phyloP scores from a whole-genome alignment of 2,113 vertebrate genomes.

The Chascanopsetta lugubris region DNA sequence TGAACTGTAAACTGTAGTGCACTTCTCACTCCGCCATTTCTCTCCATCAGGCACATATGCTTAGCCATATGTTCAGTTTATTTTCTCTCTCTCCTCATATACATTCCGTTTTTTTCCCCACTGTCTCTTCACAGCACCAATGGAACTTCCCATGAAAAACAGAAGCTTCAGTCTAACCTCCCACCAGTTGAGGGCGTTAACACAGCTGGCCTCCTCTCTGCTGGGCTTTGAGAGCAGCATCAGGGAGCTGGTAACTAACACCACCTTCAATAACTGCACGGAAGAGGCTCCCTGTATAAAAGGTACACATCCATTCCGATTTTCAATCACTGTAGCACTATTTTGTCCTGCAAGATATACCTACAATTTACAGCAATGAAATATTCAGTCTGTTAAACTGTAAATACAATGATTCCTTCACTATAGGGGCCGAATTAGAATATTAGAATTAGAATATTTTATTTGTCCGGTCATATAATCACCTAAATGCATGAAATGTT shows the following conservation, averaged over 20 bases:
- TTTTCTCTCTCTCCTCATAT: conserved; percentile 23
- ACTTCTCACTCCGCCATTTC: conserved; percentile 19
- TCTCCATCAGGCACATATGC: conserved; percentile 33
- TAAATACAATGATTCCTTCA: no score
- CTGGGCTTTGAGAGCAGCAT: conserved; percentile 86
- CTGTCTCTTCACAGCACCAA: conserved; percentile 74
- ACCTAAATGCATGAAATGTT: no score
- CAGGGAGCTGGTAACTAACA: conserved; percentile 82
- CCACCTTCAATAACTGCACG: conserved; percentile 78
- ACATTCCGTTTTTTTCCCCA: neutral
- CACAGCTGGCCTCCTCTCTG: conserved; percentile 83
- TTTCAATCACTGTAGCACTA: no score
- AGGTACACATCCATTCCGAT: conserved; percentile 81
- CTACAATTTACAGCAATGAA: no score
- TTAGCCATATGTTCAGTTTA: conserved; percentile 11
- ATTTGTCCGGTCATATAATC: no score
- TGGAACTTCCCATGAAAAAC: conserved; percentile 78
- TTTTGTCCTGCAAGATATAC: no score
- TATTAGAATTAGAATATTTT: no score
- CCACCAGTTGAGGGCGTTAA: conserved; percentile 87
- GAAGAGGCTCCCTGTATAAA: conserved; percentile 77
- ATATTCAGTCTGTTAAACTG: no score
- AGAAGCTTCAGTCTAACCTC: conserved; percentile 85
- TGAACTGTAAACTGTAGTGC: conserved; percentile 49
- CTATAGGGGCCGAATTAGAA: no score